Evolutionary conservation across 2,888 invertebrate genomes (phyloP).

Genomic region (Smittia aterrima): DNA sequence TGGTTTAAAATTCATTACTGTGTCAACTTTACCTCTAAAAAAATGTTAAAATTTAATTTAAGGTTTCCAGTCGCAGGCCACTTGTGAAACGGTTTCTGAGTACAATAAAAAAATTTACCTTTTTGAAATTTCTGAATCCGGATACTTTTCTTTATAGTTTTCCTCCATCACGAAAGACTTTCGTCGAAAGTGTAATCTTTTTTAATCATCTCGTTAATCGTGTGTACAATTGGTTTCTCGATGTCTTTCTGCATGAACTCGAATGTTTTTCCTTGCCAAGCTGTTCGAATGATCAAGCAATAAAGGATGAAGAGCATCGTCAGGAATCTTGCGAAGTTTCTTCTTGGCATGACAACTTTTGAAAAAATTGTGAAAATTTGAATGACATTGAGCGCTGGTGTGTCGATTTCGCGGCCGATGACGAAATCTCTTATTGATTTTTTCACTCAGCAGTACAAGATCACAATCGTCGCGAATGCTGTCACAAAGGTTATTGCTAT

Average conservation of each 20-base stretch:
- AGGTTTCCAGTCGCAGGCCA: too few species aligned
- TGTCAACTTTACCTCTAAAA: too few species aligned
- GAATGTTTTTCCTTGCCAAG: conserved; percentile 13
- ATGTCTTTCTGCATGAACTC: not conserved
- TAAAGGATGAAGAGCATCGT: not conserved
- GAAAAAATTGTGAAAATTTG: not conserved
- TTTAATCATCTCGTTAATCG: not conserved
- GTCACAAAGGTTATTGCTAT: not conserved
- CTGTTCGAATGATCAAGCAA: not conserved
- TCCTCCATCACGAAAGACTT: too few species aligned
- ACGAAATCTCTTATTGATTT: conserved; percentile 5
- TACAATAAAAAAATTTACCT: too few species aligned
- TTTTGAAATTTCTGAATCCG: too few species aligned
- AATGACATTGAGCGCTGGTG: not conserved
- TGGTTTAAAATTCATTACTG: too few species aligned
- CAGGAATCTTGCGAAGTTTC: conserved; percentile 5
- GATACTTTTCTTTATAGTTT: too few species aligned
- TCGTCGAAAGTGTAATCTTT: not conserved
- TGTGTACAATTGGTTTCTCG: not conserved
- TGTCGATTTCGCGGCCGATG: not conserved
- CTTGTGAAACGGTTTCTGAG: too few species aligned
- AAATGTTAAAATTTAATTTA: too few species aligned
- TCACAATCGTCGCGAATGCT: not conserved
- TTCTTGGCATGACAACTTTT: not conserved
- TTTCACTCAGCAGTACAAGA: not conserved